Conservation (phyloP, 1,140 invertebrate genomes). For the Magallana ariakensis region DNA sequence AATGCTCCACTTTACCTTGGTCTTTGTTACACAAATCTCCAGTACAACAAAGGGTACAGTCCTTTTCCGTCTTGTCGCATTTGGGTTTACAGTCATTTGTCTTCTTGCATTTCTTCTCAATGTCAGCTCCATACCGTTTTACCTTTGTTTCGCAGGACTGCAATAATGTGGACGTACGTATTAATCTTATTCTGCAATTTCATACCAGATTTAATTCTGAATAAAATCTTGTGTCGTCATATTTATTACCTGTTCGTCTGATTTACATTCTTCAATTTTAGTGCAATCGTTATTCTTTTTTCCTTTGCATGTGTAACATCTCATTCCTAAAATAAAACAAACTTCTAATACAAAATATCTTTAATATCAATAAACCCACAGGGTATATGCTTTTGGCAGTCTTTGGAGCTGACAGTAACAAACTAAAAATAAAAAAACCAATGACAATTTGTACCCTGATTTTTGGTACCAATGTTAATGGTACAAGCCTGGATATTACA, state of each 20-base stretch:
- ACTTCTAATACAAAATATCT: too few relatives aligned
- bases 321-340: neutral
- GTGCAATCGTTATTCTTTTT: constrained; percentile 12
- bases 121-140: neutral
- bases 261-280: neutral
- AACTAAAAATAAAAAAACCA: too few relatives aligned
- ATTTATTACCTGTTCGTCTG: neutral
- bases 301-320: neutral
- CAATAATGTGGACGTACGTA: neutral
- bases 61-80: neutral
- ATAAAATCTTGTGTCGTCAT: neutral
- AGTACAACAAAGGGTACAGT: neutral
- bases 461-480: too few relatives aligned
- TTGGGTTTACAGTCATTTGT: neutral
- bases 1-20: neutral
- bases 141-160: neutral
- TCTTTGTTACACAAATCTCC: neutral
- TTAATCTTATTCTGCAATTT: too few relatives aligned
- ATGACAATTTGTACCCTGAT: too few relatives aligned
- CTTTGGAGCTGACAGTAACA: too few relatives aligned
- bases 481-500: neutral
- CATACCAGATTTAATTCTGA: neutral
- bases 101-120: neutral
- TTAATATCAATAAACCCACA: too few relatives aligned
- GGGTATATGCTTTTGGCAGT: too few relatives aligned